A percentile compares a stretch with the other conserved stretches of the same genome.
These are phyloP conservation scores for Arctia plantaginis DNA, from an alignment of 2,888 invertebrate species.

Conservation along the genomic window DNA sequence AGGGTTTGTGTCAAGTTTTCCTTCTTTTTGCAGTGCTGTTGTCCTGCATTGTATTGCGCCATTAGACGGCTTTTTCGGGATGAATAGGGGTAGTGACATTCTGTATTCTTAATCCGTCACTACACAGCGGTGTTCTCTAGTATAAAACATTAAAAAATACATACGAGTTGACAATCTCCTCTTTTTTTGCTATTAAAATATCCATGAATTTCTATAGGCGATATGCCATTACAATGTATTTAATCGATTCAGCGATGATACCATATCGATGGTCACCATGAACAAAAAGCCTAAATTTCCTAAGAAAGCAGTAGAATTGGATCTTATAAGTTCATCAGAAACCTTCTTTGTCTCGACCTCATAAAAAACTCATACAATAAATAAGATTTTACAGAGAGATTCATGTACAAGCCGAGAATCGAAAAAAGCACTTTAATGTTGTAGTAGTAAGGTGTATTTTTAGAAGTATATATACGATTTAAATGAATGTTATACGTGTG, in stretches of 20 bases:
- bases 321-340: slow-evolving; percentile 25
- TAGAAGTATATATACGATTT: background rate
- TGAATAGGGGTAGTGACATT: no score
- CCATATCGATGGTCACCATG: background rate
- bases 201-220: no score
- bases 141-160: no score
- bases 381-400: slow-evolving; percentile 25
- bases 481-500: slow-evolving; percentile 44
- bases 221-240: background rate
- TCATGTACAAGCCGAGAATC: background rate
- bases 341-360: slow-evolving; percentile 23
- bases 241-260: background rate
- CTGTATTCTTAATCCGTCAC: no score
- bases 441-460: slow-evolving; percentile 10
- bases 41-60: no score
- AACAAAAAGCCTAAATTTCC: background rate
- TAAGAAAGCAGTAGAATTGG: background rate
- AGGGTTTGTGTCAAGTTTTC: no score
- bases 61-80: no score
- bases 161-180: no score
- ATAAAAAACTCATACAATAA: slow-evolving; percentile 25
- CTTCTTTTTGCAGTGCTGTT: no score
- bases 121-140: no score
- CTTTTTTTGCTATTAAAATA: no score
- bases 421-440: background rate